Base-by-base conservation (phyloP, 2,113 vertebrate species). In the Grus americana region DNA sequence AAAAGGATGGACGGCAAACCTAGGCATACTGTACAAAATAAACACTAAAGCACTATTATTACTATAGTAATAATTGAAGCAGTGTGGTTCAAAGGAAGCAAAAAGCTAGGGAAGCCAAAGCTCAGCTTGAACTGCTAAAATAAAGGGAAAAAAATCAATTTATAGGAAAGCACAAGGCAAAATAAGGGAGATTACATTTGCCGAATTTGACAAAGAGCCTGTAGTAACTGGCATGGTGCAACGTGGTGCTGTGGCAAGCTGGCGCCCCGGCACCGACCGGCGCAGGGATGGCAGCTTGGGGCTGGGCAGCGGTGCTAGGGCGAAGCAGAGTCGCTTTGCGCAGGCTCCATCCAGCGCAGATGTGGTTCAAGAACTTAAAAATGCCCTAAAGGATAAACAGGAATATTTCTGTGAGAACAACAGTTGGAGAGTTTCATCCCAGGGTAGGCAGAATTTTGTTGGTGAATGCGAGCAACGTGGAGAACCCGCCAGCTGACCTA, bases 221-320 rank as follows among this genome's bases (percentile, higher is more conserved):
- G 17, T 75, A 24, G 21, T 36, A 63, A 49, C 12, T 71, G 20
- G n/a, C 0, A 0, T 10, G 6, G 61, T 30, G 12, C 22, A 3
- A 14, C 2, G 30, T 0, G 5, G 27, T 47, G 21, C 6, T 0
- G 0, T 12, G 61, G 73, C 36, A 46, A 44, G 15, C 24, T 44
- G 32, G 12, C 9, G 47, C 3, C 4, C 17, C 7, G 4, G 24
- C 15, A 22, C 32, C 5, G 5, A 4, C 4, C 0, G 0, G 57
- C 0, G 4, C 34, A 49, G 46, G 47, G 30, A 2, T 12, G 57
- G 47, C 10, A 46, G 38, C 49, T 70, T 2, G 1, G 50, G 47
- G 34, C 29, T 55, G 26, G 38, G 38, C 44, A 55, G 16, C 1
- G 2, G 8, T 71, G 57, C 44, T 22, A 32, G 40, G 38, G 59